Conservation (phyloP, 2,888 invertebrate species). For the Eupsilia transversa region DNA sequence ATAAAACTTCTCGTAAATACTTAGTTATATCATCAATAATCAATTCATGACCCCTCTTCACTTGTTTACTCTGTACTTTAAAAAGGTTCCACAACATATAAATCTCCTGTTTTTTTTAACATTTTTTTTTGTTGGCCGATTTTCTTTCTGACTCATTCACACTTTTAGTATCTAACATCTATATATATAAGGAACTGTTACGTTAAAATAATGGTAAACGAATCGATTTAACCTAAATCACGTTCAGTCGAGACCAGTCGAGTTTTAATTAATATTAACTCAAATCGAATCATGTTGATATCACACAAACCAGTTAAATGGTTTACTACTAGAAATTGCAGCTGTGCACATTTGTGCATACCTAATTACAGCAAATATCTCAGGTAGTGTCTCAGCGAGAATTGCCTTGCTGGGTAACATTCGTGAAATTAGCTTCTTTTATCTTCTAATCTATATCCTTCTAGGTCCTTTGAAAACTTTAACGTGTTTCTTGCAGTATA, state of each 20-base stretch:
- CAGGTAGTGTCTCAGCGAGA: too few relatives aligned
- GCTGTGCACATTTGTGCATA: slow-evolving; percentile 29
- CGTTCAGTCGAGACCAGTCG: slow-evolving; percentile 18
- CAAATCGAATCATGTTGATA: slow-evolving; percentile 38
- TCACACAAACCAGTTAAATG: slow-evolving; percentile 46
- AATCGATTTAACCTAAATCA: slow-evolving; percentile 31
- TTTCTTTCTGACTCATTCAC: not conserved
- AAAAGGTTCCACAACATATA: not conserved
- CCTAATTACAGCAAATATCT: slow-evolving; percentile 20
- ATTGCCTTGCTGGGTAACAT: too few relatives aligned
- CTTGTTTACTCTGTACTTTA: not conserved
- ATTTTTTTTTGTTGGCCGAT: too few relatives aligned
- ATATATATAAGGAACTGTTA: not conserved
- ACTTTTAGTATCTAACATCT: not conserved
- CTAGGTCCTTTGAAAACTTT: not conserved
- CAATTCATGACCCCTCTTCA: not conserved
- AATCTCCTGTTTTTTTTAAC: not conserved
- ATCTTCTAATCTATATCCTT: not conserved
- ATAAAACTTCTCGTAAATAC: not conserved
- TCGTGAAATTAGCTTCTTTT: not conserved
- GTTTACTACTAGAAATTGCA: slow-evolving; percentile 22
- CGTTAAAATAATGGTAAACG: not conserved
- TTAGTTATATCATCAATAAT: not conserved
- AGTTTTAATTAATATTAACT: slow-evolving; percentile 47
- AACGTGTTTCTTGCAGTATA: too few relatives aligned